A percentile compares a stretch with the other conserved stretches of the same genome.
These are phyloP conservation scores for Leptoteleia sp. DNA, from an alignment of 1,140 invertebrate genomes.

Conservation along the genomic window DNA sequence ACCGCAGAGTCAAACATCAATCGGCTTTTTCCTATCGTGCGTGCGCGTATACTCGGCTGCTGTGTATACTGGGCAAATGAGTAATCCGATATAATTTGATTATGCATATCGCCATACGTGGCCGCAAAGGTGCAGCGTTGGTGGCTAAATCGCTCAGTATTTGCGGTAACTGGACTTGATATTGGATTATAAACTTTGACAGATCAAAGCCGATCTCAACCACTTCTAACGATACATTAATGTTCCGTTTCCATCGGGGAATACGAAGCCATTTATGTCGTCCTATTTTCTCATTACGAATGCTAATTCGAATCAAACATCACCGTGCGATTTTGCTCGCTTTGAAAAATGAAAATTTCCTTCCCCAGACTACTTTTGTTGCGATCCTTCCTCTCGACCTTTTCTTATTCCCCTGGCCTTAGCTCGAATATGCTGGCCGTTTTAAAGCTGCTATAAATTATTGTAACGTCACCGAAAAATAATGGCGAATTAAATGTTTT, in stretches of 20 bases:
- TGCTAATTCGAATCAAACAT: slow-evolving; percentile 49
- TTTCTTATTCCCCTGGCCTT: too few relatives aligned
- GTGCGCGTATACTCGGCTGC: slow-evolving; percentile 18
- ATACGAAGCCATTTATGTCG: slow-evolving; percentile 26
- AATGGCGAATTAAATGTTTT: slow-evolving; percentile 51
- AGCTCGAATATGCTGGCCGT: too few relatives aligned
- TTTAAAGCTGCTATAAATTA: too few relatives aligned
- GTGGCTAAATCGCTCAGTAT: slow-evolving; percentile 78
- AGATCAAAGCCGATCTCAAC: slow-evolving; percentile 71
- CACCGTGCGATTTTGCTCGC: slow-evolving; percentile 10
- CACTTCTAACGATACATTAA: slow-evolving; percentile 72
- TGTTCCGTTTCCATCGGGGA: slow-evolving; percentile 57
- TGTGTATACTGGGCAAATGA: slow-evolving; percentile 66
- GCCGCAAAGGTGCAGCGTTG: slow-evolving; percentile 73
- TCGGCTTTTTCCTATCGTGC: slow-evolving; percentile 30
- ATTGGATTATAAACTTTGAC: slow-evolving; percentile 81
- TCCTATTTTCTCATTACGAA: slow-evolving; percentile 44
- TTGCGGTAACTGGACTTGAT: slow-evolving; percentile 71
- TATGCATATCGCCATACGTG: slow-evolving; percentile 74
- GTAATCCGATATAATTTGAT: slow-evolving; percentile 80
- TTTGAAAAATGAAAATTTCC: too few relatives aligned
- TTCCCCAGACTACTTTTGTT: too few relatives aligned
- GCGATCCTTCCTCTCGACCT: too few relatives aligned
- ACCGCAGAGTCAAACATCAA: slow-evolving; percentile 44
- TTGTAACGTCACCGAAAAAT: slow-evolving; percentile 6